A percentile compares a stretch with the other conserved stretches of the same genome.
These are phyloP conservation scores for Tetragnatha versicolor DNA, from an alignment of 1,140 invertebrate genomes.

Conservation along the genomic window DNA sequence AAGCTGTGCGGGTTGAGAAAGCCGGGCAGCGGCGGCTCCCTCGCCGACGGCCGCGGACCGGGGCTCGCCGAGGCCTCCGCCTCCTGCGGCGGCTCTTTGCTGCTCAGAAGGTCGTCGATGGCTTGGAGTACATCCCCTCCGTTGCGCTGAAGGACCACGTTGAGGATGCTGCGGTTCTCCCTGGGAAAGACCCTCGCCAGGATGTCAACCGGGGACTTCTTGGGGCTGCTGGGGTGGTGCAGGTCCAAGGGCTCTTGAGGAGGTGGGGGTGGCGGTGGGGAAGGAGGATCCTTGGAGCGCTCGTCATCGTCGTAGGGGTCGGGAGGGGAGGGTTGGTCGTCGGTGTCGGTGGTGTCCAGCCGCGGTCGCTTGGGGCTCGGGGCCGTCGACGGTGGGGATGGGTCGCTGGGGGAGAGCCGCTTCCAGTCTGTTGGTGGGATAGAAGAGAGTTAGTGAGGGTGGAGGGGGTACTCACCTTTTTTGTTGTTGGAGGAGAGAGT, in stretches of 20 bases:
- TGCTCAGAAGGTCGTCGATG: conserved; percentile 72
- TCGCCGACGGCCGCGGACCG: neutral
- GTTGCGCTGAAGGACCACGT: conserved; percentile 76
- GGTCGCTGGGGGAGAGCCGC: conserved; percentile 29
- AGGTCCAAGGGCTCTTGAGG: conserved; percentile 36
- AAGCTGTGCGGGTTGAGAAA: conserved; percentile 29
- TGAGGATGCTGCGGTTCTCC: conserved; percentile 81
- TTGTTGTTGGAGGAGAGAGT: neutral
- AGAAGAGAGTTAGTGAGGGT: conserved; percentile 3
- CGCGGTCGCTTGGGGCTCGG: conserved; percentile 23
- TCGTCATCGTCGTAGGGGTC: conserved; percentile 39
- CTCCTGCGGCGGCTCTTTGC: conserved; percentile 21
- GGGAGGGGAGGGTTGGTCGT: conserved; percentile 31
- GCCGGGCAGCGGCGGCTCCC: neutral
- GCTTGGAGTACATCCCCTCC: conserved; percentile 86
- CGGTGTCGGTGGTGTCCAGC: conserved; percentile 1
- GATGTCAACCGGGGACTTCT: conserved; percentile 73
- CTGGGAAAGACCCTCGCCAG: conserved; percentile 83
- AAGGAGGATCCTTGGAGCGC: neutral
- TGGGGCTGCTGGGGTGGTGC: too few species aligned
- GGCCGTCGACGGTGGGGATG: too few species aligned
- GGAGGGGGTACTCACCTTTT: neutral
- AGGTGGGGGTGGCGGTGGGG: conserved; percentile 5
- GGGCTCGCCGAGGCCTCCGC: conserved; percentile 15
- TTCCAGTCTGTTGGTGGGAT: conserved; percentile 45